Evolutionary conservation across 2,113 vertebrate genomes (phyloP).

Genomic region (Plectropomus leopardus): DNA sequence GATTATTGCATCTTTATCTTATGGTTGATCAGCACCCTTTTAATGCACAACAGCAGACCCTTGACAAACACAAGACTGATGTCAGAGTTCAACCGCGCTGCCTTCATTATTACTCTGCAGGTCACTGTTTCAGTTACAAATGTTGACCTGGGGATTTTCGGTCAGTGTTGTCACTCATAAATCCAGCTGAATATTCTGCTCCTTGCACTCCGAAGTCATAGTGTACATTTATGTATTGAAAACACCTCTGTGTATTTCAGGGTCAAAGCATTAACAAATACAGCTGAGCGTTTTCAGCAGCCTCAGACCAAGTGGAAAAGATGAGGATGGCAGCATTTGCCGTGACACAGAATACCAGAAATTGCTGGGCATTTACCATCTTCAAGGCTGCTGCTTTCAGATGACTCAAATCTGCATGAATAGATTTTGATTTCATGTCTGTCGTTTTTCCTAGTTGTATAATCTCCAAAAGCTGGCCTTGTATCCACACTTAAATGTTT

Average conservation of each 20-base stretch:
- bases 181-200: slow-evolving; percentile 22
- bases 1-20: slow-evolving; percentile 20
- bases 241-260: neutral
- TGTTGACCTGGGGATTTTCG: slow-evolving; percentile 7
- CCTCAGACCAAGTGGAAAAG: slow-evolving; percentile 2
- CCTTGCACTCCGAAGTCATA: slow-evolving; percentile 24
- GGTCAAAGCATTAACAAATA: slow-evolving; percentile 13
- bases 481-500: neutral
- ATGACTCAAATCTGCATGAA: slow-evolving; percentile 8
- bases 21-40: neutral
- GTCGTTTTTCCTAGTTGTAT: neutral
- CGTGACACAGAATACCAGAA: neutral
- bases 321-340: neutral
- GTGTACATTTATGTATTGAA: slow-evolving; percentile 11
- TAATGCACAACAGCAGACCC: slow-evolving; percentile 2
- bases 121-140: slow-evolving; percentile 20
- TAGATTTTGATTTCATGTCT: slow-evolving; percentile 30
- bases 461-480: neutral
- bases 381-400: slow-evolving; percentile 11
- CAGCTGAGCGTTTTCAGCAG: slow-evolving; percentile 10
- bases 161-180: neutral
- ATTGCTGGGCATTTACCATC: neutral
- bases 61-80: neutral
- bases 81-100: slow-evolving; percentile 21
- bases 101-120: slow-evolving; percentile 21